Conservation (phyloP, 2,888 invertebrate species). For the Urechis unicinctus region DNA sequence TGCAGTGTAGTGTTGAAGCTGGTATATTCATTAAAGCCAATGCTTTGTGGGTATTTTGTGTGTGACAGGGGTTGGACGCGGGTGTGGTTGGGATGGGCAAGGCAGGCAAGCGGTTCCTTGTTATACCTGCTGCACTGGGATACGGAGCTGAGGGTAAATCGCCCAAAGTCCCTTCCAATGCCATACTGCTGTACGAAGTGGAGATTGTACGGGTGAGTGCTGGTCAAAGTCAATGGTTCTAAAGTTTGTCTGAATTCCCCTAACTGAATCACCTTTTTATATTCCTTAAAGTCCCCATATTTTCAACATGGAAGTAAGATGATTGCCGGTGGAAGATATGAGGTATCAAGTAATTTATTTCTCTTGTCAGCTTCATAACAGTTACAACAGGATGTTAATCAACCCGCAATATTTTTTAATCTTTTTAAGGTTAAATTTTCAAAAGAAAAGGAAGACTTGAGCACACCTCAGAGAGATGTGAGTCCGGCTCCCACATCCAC, state of each 20-base stretch:
- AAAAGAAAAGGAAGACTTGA: too few relatives aligned
- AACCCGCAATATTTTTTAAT: too few relatives aligned
- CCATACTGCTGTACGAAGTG: slow-evolving; percentile 46
- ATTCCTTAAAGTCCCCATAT: too few relatives aligned
- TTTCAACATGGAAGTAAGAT: too few relatives aligned
- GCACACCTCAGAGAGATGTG: too few relatives aligned
- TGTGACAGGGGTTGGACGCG: slow-evolving; percentile 41
- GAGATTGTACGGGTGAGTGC: slow-evolving; percentile 40
- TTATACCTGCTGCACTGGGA: slow-evolving; percentile 41
- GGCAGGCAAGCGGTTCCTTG: slow-evolving; percentile 37
- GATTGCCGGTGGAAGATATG: too few relatives aligned
- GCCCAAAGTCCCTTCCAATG: slow-evolving; percentile 39
- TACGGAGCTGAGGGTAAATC: slow-evolving; percentile 43
- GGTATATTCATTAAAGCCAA: background rate
- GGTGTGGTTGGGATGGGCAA: slow-evolving; percentile 49
- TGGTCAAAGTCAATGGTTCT: background rate
- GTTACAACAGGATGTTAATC: too few relatives aligned
- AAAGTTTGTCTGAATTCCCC: background rate
- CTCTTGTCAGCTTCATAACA: too few relatives aligned
- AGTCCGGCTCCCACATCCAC: slow-evolving; percentile 12
- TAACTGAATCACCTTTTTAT: background rate
- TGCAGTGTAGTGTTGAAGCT: background rate
- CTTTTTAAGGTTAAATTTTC: too few relatives aligned
- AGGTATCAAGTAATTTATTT: too few relatives aligned
- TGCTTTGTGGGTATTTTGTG: too few relatives aligned